phyloP scores from a whole-genome alignment of 2,888 invertebrate species.

The Lasioglossum lativentre region DNA sequence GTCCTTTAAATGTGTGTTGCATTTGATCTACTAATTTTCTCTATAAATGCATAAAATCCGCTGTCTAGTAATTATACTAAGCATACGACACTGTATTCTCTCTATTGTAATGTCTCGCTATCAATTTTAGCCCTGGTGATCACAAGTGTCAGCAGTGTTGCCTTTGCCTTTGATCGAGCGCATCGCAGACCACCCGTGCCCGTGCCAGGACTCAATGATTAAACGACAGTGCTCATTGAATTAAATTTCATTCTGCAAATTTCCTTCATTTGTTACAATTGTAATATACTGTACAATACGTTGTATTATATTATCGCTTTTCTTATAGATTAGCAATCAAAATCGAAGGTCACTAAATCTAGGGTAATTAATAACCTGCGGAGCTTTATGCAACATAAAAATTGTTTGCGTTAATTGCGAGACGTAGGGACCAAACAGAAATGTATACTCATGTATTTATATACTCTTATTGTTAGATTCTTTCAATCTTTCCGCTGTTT shows the following conservation, averaged over 20 bases:
- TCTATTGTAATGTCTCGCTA: background rate
- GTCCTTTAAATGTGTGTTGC: too few relatives aligned
- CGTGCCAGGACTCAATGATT: conserved; percentile 4
- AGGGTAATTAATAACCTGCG: background rate
- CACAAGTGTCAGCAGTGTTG: background rate
- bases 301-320: background rate
- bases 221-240: background rate
- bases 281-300: conserved; percentile 14
- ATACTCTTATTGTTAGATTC: too few relatives aligned
- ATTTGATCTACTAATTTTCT: background rate
- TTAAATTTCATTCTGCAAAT: conserved; percentile 1
- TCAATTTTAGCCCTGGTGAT: conserved; percentile 1
- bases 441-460: too few relatives aligned
- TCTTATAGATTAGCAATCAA: background rate
- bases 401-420: background rate
- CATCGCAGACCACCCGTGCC: background rate
- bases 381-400: background rate
- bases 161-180: background rate
- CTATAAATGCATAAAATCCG: background rate
- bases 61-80: background rate
- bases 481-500: too few relatives aligned
- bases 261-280: background rate
- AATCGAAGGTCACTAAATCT: background rate
- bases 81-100: conserved; percentile 5
- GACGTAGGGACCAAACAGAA: too few relatives aligned